Base-by-base conservation (phyloP, 1,140 invertebrate genomes). In the Pristionchus pacificus region DNA sequence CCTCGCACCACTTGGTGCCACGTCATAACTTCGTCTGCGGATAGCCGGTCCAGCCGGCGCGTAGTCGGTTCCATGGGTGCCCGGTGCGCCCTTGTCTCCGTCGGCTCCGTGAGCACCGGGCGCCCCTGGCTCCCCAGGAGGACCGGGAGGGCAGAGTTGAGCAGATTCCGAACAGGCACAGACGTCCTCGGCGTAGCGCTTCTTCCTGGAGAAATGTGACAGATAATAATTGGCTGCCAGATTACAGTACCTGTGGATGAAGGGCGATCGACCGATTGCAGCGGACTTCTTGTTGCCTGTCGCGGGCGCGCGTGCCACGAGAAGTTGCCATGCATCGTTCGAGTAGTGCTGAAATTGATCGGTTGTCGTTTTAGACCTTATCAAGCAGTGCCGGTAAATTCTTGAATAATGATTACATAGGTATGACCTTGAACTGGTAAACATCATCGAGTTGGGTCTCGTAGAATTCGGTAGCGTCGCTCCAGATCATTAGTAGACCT, bases 1-100 rank as follows among this genome's bases (percentile, higher is more conserved):
- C 38, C 19, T 49, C 6, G 6, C 38, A 10, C 19, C 38, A 49
- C 6, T 49, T 49, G 6, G 6, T 49, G 6, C 38, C 38, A 49
- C 6, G 6, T 49, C 38, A 49, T 49, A 49, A 10, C 38, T 19
- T 19, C 19, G 6, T 49, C 38, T 49, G 6, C 38, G 6, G n/a
- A n/a, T n/a, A n/a, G n/a, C n/a, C n/a, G n/a, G n/a, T n/a, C 49
- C 59, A 1, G 65, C 27, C 0, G 27, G 30, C 29, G 33, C 24
- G 31, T 68, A 55, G 27, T 68, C 66, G 24, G 33, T 68, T 14
- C 55, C 66, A 24, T 58, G 55, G 24, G 30, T 28, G 24, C 66
- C 66, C 33, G 57, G 30, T n/a, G 27, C 15, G 31, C 66, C 66
- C 31, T 68, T 58, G 6, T 60, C 60, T 1, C 66, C 66, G 19